phyloP scores from a whole-genome alignment of 1,140 invertebrate genomes.

The Trichonephila clavipes region DNA sequence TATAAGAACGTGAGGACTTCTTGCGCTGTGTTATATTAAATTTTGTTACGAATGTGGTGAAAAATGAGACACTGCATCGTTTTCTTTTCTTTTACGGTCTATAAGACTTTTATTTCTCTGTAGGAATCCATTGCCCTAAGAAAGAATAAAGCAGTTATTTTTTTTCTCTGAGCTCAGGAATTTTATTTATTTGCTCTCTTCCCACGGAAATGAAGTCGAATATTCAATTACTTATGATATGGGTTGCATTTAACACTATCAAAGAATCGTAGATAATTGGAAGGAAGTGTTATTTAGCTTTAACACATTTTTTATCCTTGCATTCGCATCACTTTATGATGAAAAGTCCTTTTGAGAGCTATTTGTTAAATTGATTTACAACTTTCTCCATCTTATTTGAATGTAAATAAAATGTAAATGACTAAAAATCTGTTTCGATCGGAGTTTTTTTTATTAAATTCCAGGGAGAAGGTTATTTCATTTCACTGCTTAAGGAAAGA shows the following conservation, averaged over 20 bases:
- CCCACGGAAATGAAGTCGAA: conserved; percentile 36
- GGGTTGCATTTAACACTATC: neutral
- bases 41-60: conserved; percentile 28
- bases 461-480: no score
- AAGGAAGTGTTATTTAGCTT: neutral
- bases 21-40: conserved; percentile 35
- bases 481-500: no score
- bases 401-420: no score
- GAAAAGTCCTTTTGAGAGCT: no score
- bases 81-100: conserved; percentile 11
- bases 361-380: no score
- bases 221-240: conserved; percentile 50
- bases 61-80: conserved; percentile 27
- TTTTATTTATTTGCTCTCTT: conserved; percentile 30
- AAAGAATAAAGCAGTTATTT: conserved; percentile 4
- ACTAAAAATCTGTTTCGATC: no score
- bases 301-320: neutral
- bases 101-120: conserved; percentile 2
- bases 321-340: neutral
- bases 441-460: no score
- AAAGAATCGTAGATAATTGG: neutral
- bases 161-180: neutral
- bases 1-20: conserved; percentile 23
- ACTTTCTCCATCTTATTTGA: no score
- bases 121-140: conserved; percentile 6